Evolutionary conservation across 1,140 invertebrate species (phyloP).

Genomic region (Drosophila burlai): DNA sequence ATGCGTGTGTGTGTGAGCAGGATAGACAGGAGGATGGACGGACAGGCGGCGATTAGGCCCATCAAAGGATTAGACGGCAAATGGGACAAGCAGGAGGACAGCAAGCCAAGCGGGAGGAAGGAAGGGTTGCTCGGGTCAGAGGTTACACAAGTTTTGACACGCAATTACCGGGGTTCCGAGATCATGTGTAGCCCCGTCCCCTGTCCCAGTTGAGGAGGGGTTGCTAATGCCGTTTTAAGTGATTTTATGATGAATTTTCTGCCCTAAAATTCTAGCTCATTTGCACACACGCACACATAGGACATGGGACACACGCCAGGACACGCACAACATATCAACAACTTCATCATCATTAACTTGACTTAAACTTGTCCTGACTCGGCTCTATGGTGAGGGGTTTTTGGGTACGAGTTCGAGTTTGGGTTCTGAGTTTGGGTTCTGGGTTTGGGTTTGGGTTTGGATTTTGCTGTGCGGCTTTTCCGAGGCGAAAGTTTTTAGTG

Average conservation of each 20-base stretch:
- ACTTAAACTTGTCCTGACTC: conserved; percentile 42
- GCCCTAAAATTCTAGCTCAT: conserved; percentile 78
- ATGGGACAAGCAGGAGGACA: conserved; percentile 31
- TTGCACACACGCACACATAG: conserved; percentile 52
- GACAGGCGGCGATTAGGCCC: conserved; percentile 70
- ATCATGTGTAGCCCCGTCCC: conserved; percentile 28
- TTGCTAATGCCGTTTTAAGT: conserved; percentile 78
- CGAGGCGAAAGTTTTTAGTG: conserved; percentile 76
- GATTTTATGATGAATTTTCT: conserved; percentile 84
- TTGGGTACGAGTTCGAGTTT: conserved; percentile 3
- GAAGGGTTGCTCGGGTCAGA: conserved; percentile 60
- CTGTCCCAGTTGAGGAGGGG: conserved; percentile 34
- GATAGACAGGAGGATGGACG: conserved; percentile 2
- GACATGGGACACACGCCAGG: conserved; percentile 6
- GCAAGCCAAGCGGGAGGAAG: neutral
- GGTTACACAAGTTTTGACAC: conserved; percentile 79
- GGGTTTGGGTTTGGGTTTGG: conserved; percentile 9
- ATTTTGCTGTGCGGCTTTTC: conserved; percentile 12
- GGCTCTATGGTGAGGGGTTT: conserved; percentile 27
- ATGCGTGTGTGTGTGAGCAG: conserved; percentile 20
- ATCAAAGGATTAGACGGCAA: conserved; percentile 76
- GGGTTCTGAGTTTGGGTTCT: conserved; percentile 8
- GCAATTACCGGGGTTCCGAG: conserved; percentile 63
- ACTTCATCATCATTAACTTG: conserved; percentile 61
- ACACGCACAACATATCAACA: conserved; percentile 31